Conservation (phyloP, 2,888 invertebrate species). For the Congeria kusceri region DNA sequence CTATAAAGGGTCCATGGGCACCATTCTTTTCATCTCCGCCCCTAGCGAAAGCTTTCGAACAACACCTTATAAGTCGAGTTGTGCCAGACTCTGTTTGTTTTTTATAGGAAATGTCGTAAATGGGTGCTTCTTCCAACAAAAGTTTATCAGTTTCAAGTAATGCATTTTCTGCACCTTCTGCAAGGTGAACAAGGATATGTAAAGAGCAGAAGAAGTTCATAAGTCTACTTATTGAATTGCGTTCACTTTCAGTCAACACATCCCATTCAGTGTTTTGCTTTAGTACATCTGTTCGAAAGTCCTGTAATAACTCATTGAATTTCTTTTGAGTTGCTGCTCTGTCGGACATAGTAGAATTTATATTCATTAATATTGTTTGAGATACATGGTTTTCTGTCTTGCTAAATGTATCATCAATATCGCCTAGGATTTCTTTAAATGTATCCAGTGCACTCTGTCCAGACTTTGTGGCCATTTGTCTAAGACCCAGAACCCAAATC, state of each 20-base stretch:
- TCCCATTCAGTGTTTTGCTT: slow-evolving; percentile 25
- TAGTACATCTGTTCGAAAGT: slow-evolving; percentile 21
- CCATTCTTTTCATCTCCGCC: slow-evolving; percentile 46
- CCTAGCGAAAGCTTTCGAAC: slow-evolving; percentile 28
- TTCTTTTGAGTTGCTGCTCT: slow-evolving; percentile 31
- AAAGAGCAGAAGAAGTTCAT: slow-evolving; percentile 24
- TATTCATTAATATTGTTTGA: slow-evolving; percentile 30
- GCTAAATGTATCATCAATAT: slow-evolving; percentile 23
- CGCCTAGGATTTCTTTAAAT: slow-evolving; percentile 35
- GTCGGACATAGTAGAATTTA: slow-evolving; percentile 38
- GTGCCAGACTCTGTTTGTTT: slow-evolving; percentile 29
- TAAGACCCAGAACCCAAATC: slow-evolving; percentile 39
- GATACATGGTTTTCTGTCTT: slow-evolving; percentile 5
- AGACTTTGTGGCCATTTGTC: slow-evolving; percentile 54
- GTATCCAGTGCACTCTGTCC: slow-evolving; percentile 5
- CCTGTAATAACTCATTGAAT: slow-evolving; percentile 32
- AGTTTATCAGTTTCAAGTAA: background rate
- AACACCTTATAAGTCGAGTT: slow-evolving; percentile 18
- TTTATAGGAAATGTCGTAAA: slow-evolving; percentile 14
- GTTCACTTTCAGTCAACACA: slow-evolving; percentile 21
- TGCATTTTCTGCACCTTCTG: background rate
- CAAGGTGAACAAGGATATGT: slow-evolving; percentile 27
- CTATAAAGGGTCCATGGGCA: slow-evolving; percentile 28
- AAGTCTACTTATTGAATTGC: slow-evolving; percentile 20
- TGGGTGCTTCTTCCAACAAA: slow-evolving; percentile 17